A percentile compares a stretch with the other conserved stretches of the same genome.
Evolutionary conservation across 2,888 invertebrate species (phyloP).

Genomic region (Pardosa pseudoannulata): DNA sequence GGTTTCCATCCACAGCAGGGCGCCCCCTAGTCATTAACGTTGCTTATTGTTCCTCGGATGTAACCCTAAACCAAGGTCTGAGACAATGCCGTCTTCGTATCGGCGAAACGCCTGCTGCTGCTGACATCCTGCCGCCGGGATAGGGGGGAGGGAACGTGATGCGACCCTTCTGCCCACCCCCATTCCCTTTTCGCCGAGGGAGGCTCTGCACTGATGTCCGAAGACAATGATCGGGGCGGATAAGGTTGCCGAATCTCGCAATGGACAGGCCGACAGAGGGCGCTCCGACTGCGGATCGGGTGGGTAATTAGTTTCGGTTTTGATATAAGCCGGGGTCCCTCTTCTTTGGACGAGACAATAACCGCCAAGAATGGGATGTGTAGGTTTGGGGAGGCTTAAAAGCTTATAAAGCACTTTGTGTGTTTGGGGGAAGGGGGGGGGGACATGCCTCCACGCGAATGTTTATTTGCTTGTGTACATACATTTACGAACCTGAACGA

Average conservation of each 20-base stretch:
- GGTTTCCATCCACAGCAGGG: slow-evolving; percentile 45
- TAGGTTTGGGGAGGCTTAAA: no score
- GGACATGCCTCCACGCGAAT: no score
- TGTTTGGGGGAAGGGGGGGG: no score
- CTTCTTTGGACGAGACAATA: no score
- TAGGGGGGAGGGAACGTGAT: slow-evolving; percentile 15
- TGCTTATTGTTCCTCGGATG: slow-evolving; percentile 57
- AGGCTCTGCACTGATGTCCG: not conserved
- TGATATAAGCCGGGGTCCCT: no score
- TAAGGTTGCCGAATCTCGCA: not conserved
- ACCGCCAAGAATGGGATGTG: no score
- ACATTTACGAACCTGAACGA: no score
- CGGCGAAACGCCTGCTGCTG: slow-evolving; percentile 39
- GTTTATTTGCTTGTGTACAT: no score
- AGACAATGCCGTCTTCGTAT: slow-evolving; percentile 56
- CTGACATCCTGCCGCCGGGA: slow-evolving; percentile 44
- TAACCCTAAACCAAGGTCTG: slow-evolving; percentile 62
- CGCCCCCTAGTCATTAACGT: slow-evolving; percentile 58
- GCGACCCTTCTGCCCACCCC: slow-evolving; percentile 42
- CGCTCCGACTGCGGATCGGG: not conserved
- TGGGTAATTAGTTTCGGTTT: not conserved
- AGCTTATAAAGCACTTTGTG: no score
- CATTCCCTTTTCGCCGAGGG: slow-evolving; percentile 26
- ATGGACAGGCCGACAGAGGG: not conserved
- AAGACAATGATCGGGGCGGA: not conserved